Base-by-base conservation (phyloP, 2,888 invertebrate species). In the Parasteatoda lunata region DNA sequence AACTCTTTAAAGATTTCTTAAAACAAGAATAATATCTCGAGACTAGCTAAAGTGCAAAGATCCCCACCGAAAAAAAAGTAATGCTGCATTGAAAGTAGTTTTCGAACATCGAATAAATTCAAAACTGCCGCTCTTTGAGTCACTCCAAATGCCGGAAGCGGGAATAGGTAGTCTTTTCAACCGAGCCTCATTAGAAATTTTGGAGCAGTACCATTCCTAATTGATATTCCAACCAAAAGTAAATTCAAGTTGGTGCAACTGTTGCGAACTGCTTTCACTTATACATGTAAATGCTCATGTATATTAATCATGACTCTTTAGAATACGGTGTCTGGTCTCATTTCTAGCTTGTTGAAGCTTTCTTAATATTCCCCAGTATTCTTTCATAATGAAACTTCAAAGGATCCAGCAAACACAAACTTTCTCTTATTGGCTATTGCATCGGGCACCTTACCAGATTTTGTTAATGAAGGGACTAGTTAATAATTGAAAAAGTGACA, bases 281-380 rank as follows among this genome's bases (percentile, higher is more conserved):
- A 75, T 84, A 75, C 84, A 84, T 84, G 84, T 84, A 84, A 84
- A 84, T 78, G 84, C 84, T 84, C 84, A 84, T 84, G 84, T 84
- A 84, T 84, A 84, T 84, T 84, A 78, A 84, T 84, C 84, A 78
- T 84, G 73, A 84, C 84, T 78, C 84, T 78, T 84, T 78, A 66
- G 78, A 78, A 78, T 73, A 64, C 69, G 75, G 66, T 84, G 75
- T 84, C 84, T 73, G 68, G 78, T 84, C 84, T 84, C 84, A 54
- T 84, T 84, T 15, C 59, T 52, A n/a, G 78, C 75, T 64, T 73
- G 73, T 69, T 84, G 78, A 70, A 73, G 49, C 69, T 54, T 64
- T 79, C 84, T 84, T 78, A 84, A 84, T 84, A 84, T 84, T 78
- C 73, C 68, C 49, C 69, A 59, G 65, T 84, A 72, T 81, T 84